These are phyloP conservation scores for Eupithecia exiguata DNA, from an alignment of 2,888 invertebrate species.

Conservation along the genomic window DNA sequence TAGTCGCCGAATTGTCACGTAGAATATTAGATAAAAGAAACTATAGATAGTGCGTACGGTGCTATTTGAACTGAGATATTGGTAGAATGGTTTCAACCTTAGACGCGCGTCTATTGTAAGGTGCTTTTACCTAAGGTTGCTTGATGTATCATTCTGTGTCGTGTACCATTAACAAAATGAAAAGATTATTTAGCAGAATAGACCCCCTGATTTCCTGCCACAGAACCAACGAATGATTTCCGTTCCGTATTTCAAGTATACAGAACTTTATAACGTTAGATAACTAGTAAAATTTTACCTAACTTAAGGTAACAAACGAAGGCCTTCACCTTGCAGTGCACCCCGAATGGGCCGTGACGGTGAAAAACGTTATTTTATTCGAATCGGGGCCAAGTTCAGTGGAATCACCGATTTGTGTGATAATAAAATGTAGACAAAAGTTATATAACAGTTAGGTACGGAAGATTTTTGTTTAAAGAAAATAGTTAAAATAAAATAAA, in stretches of 20 bases:
- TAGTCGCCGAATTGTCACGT: too few relatives aligned
- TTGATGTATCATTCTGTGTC: too few relatives aligned
- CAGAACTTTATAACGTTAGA: background rate
- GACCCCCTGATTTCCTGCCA: background rate
- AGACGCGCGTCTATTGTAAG: too few relatives aligned
- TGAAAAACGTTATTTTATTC: slow-evolving; percentile 53
- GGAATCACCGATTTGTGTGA: slow-evolving; percentile 24
- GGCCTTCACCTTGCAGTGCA: slow-evolving; percentile 59
- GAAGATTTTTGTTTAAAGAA: slow-evolving; percentile 6
- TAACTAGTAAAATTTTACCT: background rate
- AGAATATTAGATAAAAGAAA: too few relatives aligned
- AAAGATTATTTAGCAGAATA: too few relatives aligned
- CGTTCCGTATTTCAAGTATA: background rate
- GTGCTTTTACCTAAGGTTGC: too few relatives aligned
- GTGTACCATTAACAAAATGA: too few relatives aligned
- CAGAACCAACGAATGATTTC: background rate
- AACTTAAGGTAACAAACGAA: slow-evolving; percentile 12
- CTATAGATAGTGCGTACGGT: too few relatives aligned
- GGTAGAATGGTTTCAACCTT: too few relatives aligned
- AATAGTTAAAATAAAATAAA: too few relatives aligned
- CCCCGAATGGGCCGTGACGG: slow-evolving; percentile 53
- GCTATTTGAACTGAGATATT: too few relatives aligned
- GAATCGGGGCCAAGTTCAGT: slow-evolving; percentile 60
- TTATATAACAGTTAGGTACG: slow-evolving; percentile 16
- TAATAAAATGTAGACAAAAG: slow-evolving; percentile 22